Evolutionary conservation across 2,888 invertebrate genomes (phyloP).

Genomic region (Ichneumon xanthorius): DNA sequence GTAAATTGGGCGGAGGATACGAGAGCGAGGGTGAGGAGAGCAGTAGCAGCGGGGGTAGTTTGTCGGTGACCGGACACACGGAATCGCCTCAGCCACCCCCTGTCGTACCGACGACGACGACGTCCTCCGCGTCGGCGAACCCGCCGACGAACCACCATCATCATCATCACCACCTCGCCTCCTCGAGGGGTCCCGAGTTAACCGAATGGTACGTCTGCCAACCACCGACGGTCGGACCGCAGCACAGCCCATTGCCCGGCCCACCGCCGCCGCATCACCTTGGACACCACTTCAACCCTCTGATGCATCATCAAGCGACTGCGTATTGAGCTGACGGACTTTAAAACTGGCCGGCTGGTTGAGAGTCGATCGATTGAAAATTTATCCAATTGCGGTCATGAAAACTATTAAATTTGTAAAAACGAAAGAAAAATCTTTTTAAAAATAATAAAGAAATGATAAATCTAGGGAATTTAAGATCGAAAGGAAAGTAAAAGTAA

Average conservation of each 20-base stretch:
- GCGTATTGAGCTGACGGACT: slow-evolving; percentile 78
- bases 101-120: slow-evolving; percentile 84
- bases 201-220: slow-evolving; percentile 94
- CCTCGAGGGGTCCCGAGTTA: slow-evolving; percentile 87
- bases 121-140: slow-evolving; percentile 72
- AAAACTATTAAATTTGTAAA: not conserved
- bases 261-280: slow-evolving; percentile 90
- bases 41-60: slow-evolving; percentile 90
- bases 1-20: slow-evolving; percentile 88
- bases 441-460: not conserved
- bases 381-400: not conserved
- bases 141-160: slow-evolving; percentile 73
- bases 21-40: slow-evolving; percentile 96
- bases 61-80: slow-evolving; percentile 88
- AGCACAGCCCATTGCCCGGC: slow-evolving; percentile 88
- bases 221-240: slow-evolving; percentile 86
- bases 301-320: slow-evolving; percentile 87
- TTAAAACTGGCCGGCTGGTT: slow-evolving; percentile 15
- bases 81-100: slow-evolving; percentile 86
- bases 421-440: not conserved
- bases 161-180: slow-evolving; percentile 83
- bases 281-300: slow-evolving; percentile 87
- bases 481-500: not conserved
- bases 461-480: not conserved
- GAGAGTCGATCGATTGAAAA: slow-evolving; percentile 10